A percentile compares a stretch with the other conserved stretches of the same genome.
These are phyloP conservation scores for Thaumatotibia leucotreta DNA, from an alignment of 1,140 invertebrate species.

Conservation along the genomic window DNA sequence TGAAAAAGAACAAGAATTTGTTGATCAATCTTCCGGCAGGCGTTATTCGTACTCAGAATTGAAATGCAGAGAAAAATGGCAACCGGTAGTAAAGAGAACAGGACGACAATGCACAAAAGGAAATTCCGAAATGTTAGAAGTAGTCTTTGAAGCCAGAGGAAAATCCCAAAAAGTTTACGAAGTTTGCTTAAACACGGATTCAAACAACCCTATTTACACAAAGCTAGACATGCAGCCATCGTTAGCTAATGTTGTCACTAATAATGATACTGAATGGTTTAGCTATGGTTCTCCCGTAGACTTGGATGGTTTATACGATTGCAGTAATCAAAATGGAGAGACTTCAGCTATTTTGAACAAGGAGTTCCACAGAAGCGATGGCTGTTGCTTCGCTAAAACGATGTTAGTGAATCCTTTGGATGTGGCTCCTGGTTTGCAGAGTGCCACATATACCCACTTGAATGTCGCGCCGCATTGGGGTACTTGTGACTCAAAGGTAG, in stretches of 20 bases:
- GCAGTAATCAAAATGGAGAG: conserved; percentile 32
- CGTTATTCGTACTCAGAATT: conserved; percentile 36
- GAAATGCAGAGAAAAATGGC: conserved; percentile 34
- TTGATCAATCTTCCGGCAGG: conserved; percentile 21
- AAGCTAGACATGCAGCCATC: conserved; percentile 30
- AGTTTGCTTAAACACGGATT: conserved; percentile 45
- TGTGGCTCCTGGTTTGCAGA: conserved; percentile 41
- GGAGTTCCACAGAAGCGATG: conserved; percentile 25
- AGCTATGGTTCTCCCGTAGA: conserved; percentile 24
- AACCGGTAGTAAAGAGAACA: conserved; percentile 21
- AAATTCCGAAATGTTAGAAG: conserved; percentile 29
- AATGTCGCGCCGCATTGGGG: conserved; percentile 63
- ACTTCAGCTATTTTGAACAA: conserved; percentile 29
- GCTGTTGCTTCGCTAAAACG: conserved; percentile 49
- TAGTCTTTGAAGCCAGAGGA: conserved; percentile 36
- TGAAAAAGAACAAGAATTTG: conserved; percentile 33
- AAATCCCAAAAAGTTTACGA: conserved; percentile 43
- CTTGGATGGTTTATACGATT: conserved; percentile 45
- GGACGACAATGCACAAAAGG: conserved; percentile 21
- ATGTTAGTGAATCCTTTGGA: conserved; percentile 52
- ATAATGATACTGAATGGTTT: conserved; percentile 24
- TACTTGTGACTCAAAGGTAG: conserved; percentile 41
- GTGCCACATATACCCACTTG: conserved; percentile 42
- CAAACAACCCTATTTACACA: conserved; percentile 39
- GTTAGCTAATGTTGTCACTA: conserved; percentile 18